Conservation (phyloP, 2,113 vertebrate genomes). For the Ciconia boyciana region DNA sequence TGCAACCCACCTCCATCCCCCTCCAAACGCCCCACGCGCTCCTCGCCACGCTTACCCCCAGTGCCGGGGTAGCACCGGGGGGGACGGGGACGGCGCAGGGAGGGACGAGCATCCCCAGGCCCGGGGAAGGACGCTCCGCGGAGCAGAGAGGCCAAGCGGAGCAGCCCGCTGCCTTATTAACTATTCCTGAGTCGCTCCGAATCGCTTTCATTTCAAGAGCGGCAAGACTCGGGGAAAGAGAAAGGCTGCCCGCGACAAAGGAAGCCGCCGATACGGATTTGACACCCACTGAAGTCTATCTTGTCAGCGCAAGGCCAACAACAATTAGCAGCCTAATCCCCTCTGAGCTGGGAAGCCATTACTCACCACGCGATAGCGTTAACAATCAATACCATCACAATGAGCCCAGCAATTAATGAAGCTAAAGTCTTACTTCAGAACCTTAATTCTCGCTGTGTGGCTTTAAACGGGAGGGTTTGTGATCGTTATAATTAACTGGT, state of each 20-base stretch:
- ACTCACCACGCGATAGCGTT: conserved; percentile 77
- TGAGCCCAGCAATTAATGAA: conserved; percentile 83
- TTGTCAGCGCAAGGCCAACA: conserved; percentile 81
- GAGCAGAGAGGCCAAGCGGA: not conserved
- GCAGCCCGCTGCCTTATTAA: not conserved
- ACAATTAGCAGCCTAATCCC: conserved; percentile 89
- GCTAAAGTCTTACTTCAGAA: conserved; percentile 78
- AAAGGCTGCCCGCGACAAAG: conserved; percentile 57
- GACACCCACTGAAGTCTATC: conserved; percentile 75
- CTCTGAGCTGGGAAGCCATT: conserved; percentile 75
- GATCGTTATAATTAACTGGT: conserved; percentile 76
- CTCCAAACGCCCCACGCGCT: not conserved
- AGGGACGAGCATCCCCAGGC: not conserved
- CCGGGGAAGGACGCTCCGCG: not conserved
- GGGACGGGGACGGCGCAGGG: not conserved
- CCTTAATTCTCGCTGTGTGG: conserved; percentile 72
- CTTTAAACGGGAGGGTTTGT: conserved; percentile 58
- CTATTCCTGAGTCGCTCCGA: conserved; percentile 15
- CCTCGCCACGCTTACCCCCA: not conserved
- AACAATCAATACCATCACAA: conserved; percentile 87
- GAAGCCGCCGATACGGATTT: conserved; percentile 58
- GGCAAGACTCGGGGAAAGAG: not conserved
- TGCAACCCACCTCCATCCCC: not conserved
- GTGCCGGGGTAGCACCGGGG: rapidly evolving
- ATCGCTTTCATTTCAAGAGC: conserved; percentile 23